These are phyloP conservation scores for Sipha maydis DNA, from an alignment of 2,888 invertebrate species.

Conservation along the genomic window DNA sequence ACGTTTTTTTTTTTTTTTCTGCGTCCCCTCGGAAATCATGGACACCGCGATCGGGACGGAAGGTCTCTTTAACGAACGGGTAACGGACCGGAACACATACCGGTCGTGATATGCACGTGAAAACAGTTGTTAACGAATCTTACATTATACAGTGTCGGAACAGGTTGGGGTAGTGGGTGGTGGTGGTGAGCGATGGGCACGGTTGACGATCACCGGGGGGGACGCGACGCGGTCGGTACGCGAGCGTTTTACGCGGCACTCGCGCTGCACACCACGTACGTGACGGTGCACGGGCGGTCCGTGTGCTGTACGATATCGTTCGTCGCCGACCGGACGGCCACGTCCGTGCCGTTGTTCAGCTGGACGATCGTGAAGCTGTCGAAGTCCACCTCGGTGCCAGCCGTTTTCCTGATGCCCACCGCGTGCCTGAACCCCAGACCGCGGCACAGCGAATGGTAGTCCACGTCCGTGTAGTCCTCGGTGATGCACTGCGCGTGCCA, in stretches of 20 bases:
- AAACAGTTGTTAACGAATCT: too few species aligned
- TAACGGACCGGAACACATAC: too few species aligned
- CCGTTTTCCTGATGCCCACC: background rate
- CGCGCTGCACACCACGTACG: constrained; percentile 32
- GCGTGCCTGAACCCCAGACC: constrained; percentile 52
- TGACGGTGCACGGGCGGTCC: constrained; percentile 5
- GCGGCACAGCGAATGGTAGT: constrained; percentile 48
- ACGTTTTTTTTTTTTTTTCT: too few species aligned
- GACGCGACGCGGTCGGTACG: too few species aligned
- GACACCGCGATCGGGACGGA: too few species aligned
- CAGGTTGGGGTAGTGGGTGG: too few species aligned
- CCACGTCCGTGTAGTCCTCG: constrained; percentile 47
- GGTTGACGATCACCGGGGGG: too few species aligned
- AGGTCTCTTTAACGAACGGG: too few species aligned
- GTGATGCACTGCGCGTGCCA: constrained; percentile 62
- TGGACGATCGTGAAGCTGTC: constrained; percentile 46
- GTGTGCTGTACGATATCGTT: constrained; percentile 26
- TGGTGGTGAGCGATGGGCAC: too few species aligned
- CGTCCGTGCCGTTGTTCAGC: constrained; percentile 34
- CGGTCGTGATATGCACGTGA: too few species aligned
- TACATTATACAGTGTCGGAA: too few species aligned
- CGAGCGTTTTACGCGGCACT: background rate
- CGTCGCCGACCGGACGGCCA: constrained; percentile 33
- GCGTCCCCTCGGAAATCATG: too few species aligned
- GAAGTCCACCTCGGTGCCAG: background rate